Evolutionary conservation across 2,888 invertebrate genomes (phyloP).

Genomic region (Coelopa pilipes): DNA sequence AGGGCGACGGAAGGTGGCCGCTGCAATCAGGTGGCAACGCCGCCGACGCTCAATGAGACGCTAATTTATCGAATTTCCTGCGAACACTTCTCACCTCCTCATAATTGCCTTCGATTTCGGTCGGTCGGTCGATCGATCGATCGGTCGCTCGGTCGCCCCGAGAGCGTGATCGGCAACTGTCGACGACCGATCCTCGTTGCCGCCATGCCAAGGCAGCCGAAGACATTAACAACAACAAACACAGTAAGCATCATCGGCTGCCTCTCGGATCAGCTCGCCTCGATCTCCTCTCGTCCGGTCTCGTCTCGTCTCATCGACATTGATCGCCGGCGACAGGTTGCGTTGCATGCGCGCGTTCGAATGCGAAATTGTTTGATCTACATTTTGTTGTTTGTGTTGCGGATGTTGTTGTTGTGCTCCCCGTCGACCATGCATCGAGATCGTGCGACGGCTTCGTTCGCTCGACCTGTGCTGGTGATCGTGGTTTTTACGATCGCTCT

Average conservation of each 20-base stretch:
- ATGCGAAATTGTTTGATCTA: slow-evolving; percentile 37
- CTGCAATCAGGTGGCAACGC: slow-evolving; percentile 23
- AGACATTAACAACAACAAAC: neutral
- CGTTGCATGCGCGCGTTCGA: slow-evolving; percentile 34
- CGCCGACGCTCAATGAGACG: neutral
- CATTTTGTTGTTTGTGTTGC: slow-evolving; percentile 3
- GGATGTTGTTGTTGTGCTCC: neutral
- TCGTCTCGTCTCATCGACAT: slow-evolving; percentile 11
- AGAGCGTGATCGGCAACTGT: neutral
- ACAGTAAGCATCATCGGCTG: slow-evolving; percentile 3
- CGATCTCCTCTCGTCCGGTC: neutral
- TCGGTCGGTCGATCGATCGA: neutral
- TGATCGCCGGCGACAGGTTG: slow-evolving; percentile 31
- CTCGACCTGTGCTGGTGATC: no score
- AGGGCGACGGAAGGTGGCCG: neutral
- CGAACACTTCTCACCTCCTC: slow-evolving; percentile 37
- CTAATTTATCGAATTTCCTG: slow-evolving; percentile 37
- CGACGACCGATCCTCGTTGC: neutral
- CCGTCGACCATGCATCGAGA: slow-evolving; percentile 8
- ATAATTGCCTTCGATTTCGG: slow-evolving; percentile 35
- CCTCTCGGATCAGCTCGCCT: neutral
- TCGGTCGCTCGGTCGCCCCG: neutral
- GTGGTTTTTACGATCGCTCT: no score
- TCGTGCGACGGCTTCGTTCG: neutral
- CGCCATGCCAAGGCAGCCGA: neutral